Percentiles rank a stretch among this genome's conserved stretches.
Evolutionary conservation across 2,113 vertebrate species (phyloP).

Genomic region (Corapipo altera): DNA sequence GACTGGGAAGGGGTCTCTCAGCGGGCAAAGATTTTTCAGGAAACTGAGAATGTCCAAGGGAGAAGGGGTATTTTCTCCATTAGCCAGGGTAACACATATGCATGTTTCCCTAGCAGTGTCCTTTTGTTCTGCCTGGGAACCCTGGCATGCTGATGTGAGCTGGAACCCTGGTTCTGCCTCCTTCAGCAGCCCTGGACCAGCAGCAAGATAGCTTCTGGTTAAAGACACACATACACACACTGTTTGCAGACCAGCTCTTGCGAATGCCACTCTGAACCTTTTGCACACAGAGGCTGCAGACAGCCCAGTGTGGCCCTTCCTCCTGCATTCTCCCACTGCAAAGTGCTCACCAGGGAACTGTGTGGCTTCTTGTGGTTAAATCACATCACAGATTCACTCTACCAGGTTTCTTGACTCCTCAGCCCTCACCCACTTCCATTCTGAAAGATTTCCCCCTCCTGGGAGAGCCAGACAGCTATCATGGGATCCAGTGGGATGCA

Average conservation of each 20-base stretch:
- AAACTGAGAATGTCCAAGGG: background rate
- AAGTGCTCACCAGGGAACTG: background rate
- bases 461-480: background rate
- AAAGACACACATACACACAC: background rate
- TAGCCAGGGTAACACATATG: background rate
- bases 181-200: background rate
- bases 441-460: background rate
- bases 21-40: background rate
- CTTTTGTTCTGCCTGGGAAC: background rate
- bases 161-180: background rate
- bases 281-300: background rate
- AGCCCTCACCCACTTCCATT: background rate
- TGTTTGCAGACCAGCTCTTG: background rate
- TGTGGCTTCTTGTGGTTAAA: fast-evolving
- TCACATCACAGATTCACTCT: background rate
- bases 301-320: background rate
- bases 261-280: background rate
- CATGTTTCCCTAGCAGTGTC: background rate
- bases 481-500: background rate
- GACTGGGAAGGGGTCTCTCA: background rate
- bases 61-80: background rate
- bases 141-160: background rate
- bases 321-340: background rate
- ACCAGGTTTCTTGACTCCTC: background rate
- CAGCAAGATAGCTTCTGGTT: background rate